Conservation (phyloP, 2,888 invertebrate species). For the Trichopria drosophilae region DNA sequence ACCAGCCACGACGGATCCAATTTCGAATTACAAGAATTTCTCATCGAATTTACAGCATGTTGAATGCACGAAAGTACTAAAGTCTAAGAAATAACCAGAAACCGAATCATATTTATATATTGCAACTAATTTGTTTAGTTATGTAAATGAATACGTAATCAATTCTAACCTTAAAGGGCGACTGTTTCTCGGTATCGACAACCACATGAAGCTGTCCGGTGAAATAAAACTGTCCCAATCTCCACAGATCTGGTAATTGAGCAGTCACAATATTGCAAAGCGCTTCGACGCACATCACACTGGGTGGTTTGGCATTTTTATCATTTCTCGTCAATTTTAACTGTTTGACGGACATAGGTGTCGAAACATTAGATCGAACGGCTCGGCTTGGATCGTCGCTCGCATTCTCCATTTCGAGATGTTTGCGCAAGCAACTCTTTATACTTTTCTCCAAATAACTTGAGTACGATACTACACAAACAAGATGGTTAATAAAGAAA, state of each 20-base stretch:
- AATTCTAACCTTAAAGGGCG: constrained; percentile 72
- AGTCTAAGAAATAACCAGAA: constrained; percentile 39
- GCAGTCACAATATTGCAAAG: constrained; percentile 75
- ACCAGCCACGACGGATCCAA: constrained; percentile 70
- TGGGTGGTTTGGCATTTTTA: constrained; percentile 64
- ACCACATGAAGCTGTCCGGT: constrained; percentile 81
- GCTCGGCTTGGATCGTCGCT: constrained; percentile 40
- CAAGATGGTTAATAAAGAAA: too few relatives aligned
- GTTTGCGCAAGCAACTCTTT: constrained; percentile 47
- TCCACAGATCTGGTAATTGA: constrained; percentile 90
- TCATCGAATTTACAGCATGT: constrained; percentile 62
- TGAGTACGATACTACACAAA: constrained; percentile 49
- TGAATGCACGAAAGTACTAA: constrained; percentile 56
- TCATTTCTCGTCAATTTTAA: constrained; percentile 45
- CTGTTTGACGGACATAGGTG: constrained; percentile 41
- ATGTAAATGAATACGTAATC: neutral
- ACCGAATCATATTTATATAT: constrained; percentile 2
- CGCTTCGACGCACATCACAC: constrained; percentile 78
- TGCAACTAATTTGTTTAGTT: constrained; percentile 5
- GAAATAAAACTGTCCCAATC: constrained; percentile 92
- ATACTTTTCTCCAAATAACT: constrained; percentile 53
- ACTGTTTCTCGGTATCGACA: constrained; percentile 72
- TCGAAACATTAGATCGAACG: constrained; percentile 40
- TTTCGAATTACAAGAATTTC: constrained; percentile 48
- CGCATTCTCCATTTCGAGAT: constrained; percentile 43